Percentiles rank a stretch among this genome's conserved stretches.
Evolutionary conservation across 2,797 vertebrate species (phyloP).

Genomic region (Podarcis lilfordi): DNA sequence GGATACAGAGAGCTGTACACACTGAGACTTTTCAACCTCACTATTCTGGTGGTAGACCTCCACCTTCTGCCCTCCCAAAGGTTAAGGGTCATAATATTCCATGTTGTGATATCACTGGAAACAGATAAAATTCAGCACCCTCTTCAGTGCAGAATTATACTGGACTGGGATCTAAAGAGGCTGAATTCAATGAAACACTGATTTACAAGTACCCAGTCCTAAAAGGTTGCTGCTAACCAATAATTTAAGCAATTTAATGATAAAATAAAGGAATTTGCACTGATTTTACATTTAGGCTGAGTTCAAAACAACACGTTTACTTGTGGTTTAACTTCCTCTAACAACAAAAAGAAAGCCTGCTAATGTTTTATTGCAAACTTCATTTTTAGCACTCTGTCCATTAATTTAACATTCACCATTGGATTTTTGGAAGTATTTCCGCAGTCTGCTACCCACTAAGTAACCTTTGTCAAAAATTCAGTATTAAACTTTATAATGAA

Average conservation of each 20-base stretch:
- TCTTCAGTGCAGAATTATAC: neutral
- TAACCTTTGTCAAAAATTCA: conserved; percentile 51
- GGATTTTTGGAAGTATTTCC: conserved; percentile 48
- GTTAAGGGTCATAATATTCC: neutral
- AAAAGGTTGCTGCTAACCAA: conserved; percentile 11
- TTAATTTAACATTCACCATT: conserved; percentile 47
- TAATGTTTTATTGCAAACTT: conserved; percentile 6
- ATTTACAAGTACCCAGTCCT: conserved; percentile 35
- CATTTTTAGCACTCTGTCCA: neutral
- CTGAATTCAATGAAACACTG: conserved; percentile 38
- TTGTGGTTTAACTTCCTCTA: conserved; percentile 2
- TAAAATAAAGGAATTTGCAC: conserved; percentile 10
- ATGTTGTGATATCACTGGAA: neutral
- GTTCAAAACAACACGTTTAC: neutral
- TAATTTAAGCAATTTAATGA: conserved; percentile 15
- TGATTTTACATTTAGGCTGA: conserved; percentile 42
- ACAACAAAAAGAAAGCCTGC: conserved; percentile 7
- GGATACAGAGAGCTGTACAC: neutral
- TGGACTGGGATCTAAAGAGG: neutral
- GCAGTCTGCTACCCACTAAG: conserved; percentile 56
- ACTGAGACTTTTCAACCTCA: neutral
- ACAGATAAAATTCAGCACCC: no score
- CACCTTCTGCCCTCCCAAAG: neutral
- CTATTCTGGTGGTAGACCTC: neutral
- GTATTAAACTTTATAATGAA: conserved; percentile 53